Evolutionary conservation across 2,888 invertebrate genomes (phyloP).

Genomic region (Eupithecia inturbata): DNA sequence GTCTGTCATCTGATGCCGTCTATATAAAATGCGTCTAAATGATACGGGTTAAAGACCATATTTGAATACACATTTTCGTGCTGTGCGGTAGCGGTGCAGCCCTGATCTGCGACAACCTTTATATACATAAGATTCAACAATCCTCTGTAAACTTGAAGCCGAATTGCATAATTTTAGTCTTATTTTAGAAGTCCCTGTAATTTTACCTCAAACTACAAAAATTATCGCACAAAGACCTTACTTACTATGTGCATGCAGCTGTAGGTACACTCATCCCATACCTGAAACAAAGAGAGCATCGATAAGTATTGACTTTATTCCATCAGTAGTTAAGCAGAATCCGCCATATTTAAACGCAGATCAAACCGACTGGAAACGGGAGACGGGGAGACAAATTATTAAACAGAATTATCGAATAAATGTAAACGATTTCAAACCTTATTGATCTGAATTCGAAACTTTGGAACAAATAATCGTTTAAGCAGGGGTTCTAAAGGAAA

Average conservation of each 20-base stretch:
- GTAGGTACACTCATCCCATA: conserved; percentile 45
- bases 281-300: conserved; percentile 60
- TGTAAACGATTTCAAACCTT: conserved; percentile 44
- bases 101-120: too few species aligned
- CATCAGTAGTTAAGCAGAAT: conserved; percentile 39
- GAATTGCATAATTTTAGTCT: too few species aligned
- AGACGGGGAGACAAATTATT: conserved; percentile 61
- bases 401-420: conserved; percentile 59
- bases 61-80: too few species aligned
- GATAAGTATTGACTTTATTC: conserved; percentile 34
- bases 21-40: too few species aligned
- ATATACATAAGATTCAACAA: too few species aligned
- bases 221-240: neutral
- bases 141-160: too few species aligned
- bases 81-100: too few species aligned
- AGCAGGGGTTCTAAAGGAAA: neutral
- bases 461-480: neutral
- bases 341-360: conserved; percentile 65
- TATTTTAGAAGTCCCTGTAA: neutral
- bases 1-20: too few species aligned
- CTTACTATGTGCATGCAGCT: neutral
- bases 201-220: neutral
- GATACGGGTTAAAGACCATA: too few species aligned
- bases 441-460: conserved; percentile 22
- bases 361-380: conserved; percentile 72